Evolutionary conservation across 2,113 vertebrate genomes (phyloP), one percentile per base, ranked within the genome.

Genomic region (Malaclemys terrapin): DNA sequence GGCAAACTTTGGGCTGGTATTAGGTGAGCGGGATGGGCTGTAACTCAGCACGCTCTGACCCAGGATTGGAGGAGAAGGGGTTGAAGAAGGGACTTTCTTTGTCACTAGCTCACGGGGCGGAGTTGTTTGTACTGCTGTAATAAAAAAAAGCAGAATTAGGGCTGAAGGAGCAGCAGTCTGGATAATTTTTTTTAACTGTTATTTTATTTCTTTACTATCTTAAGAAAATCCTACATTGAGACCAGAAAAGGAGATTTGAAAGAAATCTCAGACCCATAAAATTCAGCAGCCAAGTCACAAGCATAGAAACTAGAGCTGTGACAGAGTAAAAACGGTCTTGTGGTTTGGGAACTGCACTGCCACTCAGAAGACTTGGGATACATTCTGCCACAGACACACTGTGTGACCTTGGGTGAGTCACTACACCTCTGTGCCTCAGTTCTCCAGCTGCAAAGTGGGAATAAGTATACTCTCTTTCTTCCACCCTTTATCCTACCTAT

Each of bases 1-100:
- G 2, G 99, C 96, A 96, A 99, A 99, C 80, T 99, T 99, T 49
- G 99, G 99, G 95, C 99, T 99, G 96, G 98, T 83, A 29, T 98
- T 98, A 20, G 99, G 98, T 0, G 99, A 98, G 5, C 99, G 98
- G 1, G 99, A 99, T 0, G 99, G 99, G 89, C 99, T 99, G 82
- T 99, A 99, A 94, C 99, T 99, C 89, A 99, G 97, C 56, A 99
- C 99, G 0, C 98, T 99, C 93, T 99, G 99, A 1, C 99, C 99
- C 97, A 99, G 99, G 84, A 99, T 96, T 0, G 98, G 98, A 5
- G 99, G 99, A 0, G 99, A 98, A 54, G 98, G 98, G 0, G 98
- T 90, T 2, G 98, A 98, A 14, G 98, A 97, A 0, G 99, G 98
- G 3, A 94, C 93, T 1, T 99, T 98, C 89, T 98, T 98, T 78